Percentiles rank a stretch among this genome's conserved stretches.
Conservation (phyloP, 2,113 vertebrate genomes). For the Nycticorax nycticorax region DNA sequence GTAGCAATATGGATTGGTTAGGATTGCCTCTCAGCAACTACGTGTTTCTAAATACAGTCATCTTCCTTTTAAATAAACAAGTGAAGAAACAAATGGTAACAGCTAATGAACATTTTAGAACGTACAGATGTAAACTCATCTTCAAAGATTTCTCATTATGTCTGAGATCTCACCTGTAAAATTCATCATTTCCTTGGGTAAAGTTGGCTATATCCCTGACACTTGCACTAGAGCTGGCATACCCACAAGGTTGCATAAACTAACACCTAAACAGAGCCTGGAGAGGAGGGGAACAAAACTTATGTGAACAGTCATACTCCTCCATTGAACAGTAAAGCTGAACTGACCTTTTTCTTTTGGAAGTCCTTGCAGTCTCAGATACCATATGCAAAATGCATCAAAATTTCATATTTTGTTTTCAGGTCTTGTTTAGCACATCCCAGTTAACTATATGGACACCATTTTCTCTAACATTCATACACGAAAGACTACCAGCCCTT, state of each 20-base stretch:
- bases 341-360: background rate
- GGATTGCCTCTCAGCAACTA: background rate
- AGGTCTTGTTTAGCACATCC: background rate
- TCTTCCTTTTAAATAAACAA: slow-evolving; percentile 11
- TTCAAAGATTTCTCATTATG: background rate
- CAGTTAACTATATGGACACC: background rate
- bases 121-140: background rate
- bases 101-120: background rate
- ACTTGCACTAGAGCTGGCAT: background rate
- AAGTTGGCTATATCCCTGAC: background rate
- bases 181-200: background rate
- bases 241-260: background rate
- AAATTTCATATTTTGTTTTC: background rate
- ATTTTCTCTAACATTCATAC: background rate
- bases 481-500: background rate
- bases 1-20: background rate
- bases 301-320: fast-evolving
- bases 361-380: background rate
- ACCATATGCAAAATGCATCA: background rate
- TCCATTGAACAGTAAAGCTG: background rate
- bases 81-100: background rate
- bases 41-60: background rate
- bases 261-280: background rate
- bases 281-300: background rate
- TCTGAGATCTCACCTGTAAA: background rate